Base-by-base conservation (phyloP, 1,140 invertebrate species). In the Listronotus bonariensis region DNA sequence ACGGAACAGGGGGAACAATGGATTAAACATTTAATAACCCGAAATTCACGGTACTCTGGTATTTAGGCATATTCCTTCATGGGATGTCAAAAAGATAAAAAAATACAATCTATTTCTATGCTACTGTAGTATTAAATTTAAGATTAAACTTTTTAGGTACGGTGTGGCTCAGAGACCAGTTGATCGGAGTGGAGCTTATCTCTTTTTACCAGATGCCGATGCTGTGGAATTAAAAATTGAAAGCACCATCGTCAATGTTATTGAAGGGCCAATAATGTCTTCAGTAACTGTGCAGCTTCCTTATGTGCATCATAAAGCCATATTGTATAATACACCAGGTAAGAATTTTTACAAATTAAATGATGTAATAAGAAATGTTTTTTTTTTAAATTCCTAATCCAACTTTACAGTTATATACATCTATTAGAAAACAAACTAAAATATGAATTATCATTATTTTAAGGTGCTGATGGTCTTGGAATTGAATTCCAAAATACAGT, bases 131-230 rank as follows among this genome's bases (percentile, higher is more conserved):
- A n/a, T n/a, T n/a, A n/a, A n/a, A n/a, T n/a, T n/a, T n/a, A n/a
- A n/a, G n/a, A n/a, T 26, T 5, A 26, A 26, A 26, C 20, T 40
- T 60, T 67, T 43, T 45, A 82, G 80, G 68, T 90, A 92, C 74
- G 87, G 86, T 36, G 86, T 84, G 3, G 84, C 84, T 46, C 77
- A 80, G 36, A 76, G 78, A 14, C 45, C 38, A 10, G 80, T 82
- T 73, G 93, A 94, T 73, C 87, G 86, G 68, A 96, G 93, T 74
- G 97, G 97, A 1, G 96, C 95, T 6, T 99, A 99, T 80, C 82
- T 99, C 18, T 99, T 99, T 78, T 82, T 98, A 17, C 97, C 97
- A 0, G 88, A 93, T 73, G 89, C 91, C 58, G 78, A 82, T 63
- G 80, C 83, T 41, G 72, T 77, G 43, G 72, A 77, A 15, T 48